Conservation (phyloP, 2,113 vertebrate genomes). For the pig (Sus scrofa) region T2T-Sscrofa CM000829.6:21576501-21577000, state of each 20-base stretch:
- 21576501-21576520: conserved; percentile 81
- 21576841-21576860: too few relatives aligned
- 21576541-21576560: conserved; percentile 93
- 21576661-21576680: conserved; percentile 55
- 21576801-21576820: neutral
- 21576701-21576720: conserved; percentile 76
- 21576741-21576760: conserved; percentile 75
- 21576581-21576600: conserved; percentile 92
- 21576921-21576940: neutral
- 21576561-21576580: conserved; percentile 94
- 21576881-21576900: neutral
- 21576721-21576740: neutral
- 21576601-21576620: conserved; percentile 64
- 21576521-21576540: conserved; percentile 88
- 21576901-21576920: neutral
- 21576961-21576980: neutral
- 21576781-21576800: neutral
- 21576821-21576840: too few relatives aligned
- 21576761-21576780: conserved; percentile 32
- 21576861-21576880: neutral
- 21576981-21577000: neutral
- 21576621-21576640: conserved; percentile 65
- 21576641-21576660: conserved; percentile 21
- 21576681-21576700: conserved; percentile 75
- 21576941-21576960: neutral